Evolutionary conservation across 1,140 invertebrate genomes (phyloP).

Genomic region (Ylistrum balloti): DNA sequence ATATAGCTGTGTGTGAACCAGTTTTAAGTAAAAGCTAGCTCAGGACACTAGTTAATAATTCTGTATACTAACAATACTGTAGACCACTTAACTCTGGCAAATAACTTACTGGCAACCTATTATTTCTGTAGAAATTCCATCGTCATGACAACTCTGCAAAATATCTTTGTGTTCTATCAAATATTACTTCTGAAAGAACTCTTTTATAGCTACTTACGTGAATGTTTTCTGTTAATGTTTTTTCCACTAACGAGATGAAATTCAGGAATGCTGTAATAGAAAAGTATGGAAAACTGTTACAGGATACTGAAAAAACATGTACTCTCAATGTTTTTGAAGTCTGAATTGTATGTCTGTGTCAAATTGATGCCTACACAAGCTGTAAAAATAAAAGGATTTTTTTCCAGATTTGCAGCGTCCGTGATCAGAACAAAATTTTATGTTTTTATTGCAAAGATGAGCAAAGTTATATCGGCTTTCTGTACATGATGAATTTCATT

Average conservation of each 20-base stretch:
- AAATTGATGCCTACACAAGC: too few species aligned
- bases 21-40: too few species aligned
- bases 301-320: not conserved
- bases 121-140: conserved; percentile 9
- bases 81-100: not conserved
- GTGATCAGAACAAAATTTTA: too few species aligned
- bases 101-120: conserved; percentile 6
- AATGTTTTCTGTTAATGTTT: not conserved
- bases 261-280: not conserved
- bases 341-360: too few species aligned
- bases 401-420: too few species aligned
- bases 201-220: conserved; percentile 10
- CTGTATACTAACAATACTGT: not conserved
- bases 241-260: not conserved
- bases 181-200: conserved; percentile 6
- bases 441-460: too few species aligned
- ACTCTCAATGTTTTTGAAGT: too few species aligned
- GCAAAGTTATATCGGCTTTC: too few species aligned
- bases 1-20: too few species aligned
- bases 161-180: not conserved
- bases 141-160: conserved; percentile 16
- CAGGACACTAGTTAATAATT: too few species aligned
- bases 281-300: not conserved
- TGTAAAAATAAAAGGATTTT: too few species aligned
- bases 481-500: too few species aligned